Evolutionary conservation across 1,140 invertebrate genomes (phyloP), one percentile per base, ranked within the genome.

Genomic region (Macrosteles quadrilineatus): DNA sequence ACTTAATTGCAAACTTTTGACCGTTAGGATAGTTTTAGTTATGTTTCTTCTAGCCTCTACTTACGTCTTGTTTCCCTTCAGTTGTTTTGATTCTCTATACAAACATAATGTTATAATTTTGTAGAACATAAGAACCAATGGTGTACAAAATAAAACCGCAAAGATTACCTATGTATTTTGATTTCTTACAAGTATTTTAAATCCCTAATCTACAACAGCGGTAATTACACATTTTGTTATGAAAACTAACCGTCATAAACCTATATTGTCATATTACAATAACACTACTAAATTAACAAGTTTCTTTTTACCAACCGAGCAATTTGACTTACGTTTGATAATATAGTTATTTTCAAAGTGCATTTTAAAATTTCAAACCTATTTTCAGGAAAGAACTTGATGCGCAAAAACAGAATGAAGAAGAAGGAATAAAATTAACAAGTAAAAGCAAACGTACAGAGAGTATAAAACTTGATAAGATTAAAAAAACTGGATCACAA

Each of bases 331-430:
- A 43, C 36, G 17, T 40, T 9, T 40, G 36, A 6, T 40, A 40
- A 4, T 6, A 53, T 14, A 53, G 19, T 53, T 19, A 6, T 25
- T 27, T 27, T 59, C 17, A 59, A 29, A 6, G 9, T 27, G n/a
- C 25, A 59, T 59, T 59, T 27, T 21, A 50, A 17, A 9, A 50
- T 50, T 21, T 21, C 4, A 3, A 29, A 11, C n/a, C 23, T 59
- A 27, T 6, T 59, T 59, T 14, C 55, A 59, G 55, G 55, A 59
- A 59, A 27, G 55, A 30, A 59, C 23, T 59, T 25, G 55, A 59
- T 27, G 27, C 32, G 27, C 6, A 30, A 29, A 29, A 59, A 25
- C 27, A 2, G 21, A 6, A 59, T 21, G 21, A 27, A 4, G 12
- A 59, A 59, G 23, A 23, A 11, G 11, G 27, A 11, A 2, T 29